These are phyloP conservation scores for Terebella lapidaria DNA, from an alignment of 2,888 invertebrate genomes.

Conservation along the genomic window DNA sequence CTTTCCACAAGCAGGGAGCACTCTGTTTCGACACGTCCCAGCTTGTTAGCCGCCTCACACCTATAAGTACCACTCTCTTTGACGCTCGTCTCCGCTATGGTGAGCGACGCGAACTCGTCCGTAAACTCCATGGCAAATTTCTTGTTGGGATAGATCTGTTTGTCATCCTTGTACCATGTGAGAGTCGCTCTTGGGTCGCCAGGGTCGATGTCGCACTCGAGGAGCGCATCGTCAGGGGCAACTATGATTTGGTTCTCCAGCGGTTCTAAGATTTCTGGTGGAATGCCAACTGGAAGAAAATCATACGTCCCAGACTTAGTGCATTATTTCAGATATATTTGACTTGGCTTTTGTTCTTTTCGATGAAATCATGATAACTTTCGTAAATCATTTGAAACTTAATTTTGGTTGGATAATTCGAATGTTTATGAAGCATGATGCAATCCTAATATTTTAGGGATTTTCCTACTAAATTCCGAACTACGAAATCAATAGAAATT, in stretches of 20 bases:
- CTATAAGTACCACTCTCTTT: constrained; percentile 43
- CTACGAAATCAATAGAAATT: no score
- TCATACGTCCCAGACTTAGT: background rate
- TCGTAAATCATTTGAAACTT: background rate
- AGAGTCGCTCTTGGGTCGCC: constrained; percentile 22
- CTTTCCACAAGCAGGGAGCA: constrained; percentile 43
- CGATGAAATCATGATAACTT: background rate
- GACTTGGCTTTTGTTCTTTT: background rate
- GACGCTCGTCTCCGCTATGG: constrained; percentile 59
- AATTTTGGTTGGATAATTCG: no score
- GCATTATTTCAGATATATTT: background rate
- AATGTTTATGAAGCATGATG: background rate
- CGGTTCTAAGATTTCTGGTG: constrained; percentile 33
- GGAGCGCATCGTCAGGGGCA: constrained; percentile 18
- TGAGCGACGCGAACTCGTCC: constrained; percentile 55
- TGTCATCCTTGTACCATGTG: constrained; percentile 60
- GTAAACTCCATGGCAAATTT: constrained; percentile 62
- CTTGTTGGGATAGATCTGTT: constrained; percentile 56
- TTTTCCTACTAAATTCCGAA: no score
- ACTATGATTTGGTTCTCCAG: constrained; percentile 22
- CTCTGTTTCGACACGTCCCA: constrained; percentile 48
- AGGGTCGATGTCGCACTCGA: constrained; percentile 24
- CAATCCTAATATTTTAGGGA: no score
- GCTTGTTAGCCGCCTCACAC: constrained; percentile 43
- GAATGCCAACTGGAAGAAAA: constrained; percentile 31